A percentile compares a stretch with the other conserved stretches of the same genome.
Conservation (phyloP, 1,140 invertebrate genomes). For the Achroia grisella region DNA sequence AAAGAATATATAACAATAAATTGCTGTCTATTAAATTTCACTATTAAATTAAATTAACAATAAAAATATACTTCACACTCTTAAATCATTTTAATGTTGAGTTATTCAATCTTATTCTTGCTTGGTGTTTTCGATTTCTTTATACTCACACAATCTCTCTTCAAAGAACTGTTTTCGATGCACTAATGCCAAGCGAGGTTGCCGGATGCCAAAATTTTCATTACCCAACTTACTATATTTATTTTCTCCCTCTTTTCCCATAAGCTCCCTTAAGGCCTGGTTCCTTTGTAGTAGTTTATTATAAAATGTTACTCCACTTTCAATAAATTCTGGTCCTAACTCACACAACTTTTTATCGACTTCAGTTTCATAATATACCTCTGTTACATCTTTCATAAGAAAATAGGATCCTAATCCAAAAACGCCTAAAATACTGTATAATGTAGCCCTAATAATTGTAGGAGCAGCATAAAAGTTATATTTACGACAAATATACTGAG, state of each 20-base stretch:
- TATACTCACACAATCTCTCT: slow-evolving; percentile 35
- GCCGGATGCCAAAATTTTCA: slow-evolving; percentile 77
- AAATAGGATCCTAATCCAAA: slow-evolving; percentile 78
- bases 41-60: too few relatives aligned
- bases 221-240: slow-evolving; percentile 81
- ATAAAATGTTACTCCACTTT: slow-evolving; percentile 85
- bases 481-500: slow-evolving; percentile 67
- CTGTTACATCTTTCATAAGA: slow-evolving; percentile 77
- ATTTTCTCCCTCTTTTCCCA: slow-evolving; percentile 75
- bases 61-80: too few relatives aligned
- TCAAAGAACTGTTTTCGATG: slow-evolving; percentile 79
- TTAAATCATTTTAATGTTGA: too few relatives aligned
- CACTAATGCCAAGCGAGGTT: slow-evolving; percentile 77
- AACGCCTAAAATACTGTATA: slow-evolving; percentile 75
- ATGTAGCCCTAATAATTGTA: slow-evolving; percentile 54
- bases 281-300: slow-evolving; percentile 82
- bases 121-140: slow-evolving; percentile 1
- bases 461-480: slow-evolving; percentile 75
- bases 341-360: slow-evolving; percentile 77
- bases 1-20: too few relatives aligned
- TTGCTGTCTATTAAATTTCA: too few relatives aligned
- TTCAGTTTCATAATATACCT: slow-evolving; percentile 75
- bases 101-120: too few relatives aligned
- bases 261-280: slow-evolving; percentile 78
- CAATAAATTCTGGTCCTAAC: slow-evolving; percentile 76